phyloP scores from a whole-genome alignment of 2,113 vertebrate genomes.

The Megaleporinus macrocephalus region DNA sequence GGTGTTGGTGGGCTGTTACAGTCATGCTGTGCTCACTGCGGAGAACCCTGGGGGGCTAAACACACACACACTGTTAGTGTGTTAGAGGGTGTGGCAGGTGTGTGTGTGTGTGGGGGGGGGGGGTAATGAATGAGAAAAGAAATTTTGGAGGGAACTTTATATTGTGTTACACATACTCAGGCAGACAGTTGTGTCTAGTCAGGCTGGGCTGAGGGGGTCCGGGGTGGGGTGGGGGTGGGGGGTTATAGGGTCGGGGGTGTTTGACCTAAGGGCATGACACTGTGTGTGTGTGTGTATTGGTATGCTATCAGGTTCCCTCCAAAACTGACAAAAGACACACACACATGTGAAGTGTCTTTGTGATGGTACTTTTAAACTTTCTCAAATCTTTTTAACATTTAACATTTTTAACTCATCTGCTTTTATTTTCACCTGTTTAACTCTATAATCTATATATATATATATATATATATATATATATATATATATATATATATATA shows the following conservation, averaged over 20 bases:
- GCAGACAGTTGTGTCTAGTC: constrained; percentile 46
- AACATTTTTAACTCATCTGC: no score
- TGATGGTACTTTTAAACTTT: no score
- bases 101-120: neutral
- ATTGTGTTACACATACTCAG: constrained; percentile 54
- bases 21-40: constrained; percentile 22
- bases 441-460: no score
- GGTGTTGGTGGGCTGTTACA: neutral
- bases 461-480: no score
- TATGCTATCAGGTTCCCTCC: constrained; percentile 53
- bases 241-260: constrained; percentile 63
- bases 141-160: constrained; percentile 62
- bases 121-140: constrained; percentile 48
- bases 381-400: no score
- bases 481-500: no score
- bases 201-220: no score
- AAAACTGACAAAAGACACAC: constrained; percentile 46
- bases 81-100: constrained; percentile 31
- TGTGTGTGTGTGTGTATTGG: constrained; percentile 44
- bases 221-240: no score
- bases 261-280: constrained; percentile 56
- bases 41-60: constrained; percentile 58
- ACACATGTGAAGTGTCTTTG: neutral
- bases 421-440: no score
- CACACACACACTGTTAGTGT: constrained; percentile 32